Evolutionary conservation across 2,113 vertebrate species (phyloP), one percentile per base, ranked within the genome.

Genomic region (Poeciliopsis prolifica): DNA sequence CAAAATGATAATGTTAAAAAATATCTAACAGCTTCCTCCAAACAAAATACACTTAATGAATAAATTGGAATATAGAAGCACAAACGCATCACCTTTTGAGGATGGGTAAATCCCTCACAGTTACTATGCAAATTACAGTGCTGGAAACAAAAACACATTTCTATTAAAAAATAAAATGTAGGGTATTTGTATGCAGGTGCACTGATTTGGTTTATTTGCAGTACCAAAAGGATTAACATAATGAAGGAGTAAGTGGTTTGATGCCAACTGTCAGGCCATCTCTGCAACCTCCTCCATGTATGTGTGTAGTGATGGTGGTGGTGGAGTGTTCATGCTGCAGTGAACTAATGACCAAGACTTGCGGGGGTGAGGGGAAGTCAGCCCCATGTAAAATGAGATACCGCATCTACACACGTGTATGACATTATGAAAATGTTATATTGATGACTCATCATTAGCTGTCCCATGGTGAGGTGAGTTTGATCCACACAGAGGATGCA

Each of bases 371-470:
- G n/a, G n/a, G n/a, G n/a, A n/a, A n/a, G 89, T 75, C 80, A 17
- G 87, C 75, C 80, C 42, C 51, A 78, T 92, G 92, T 88, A 91
- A 93, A 95, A 94, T 94, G 92, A 93, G 87, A 88, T 87, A 44
- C 88, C 73, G 89, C 88, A 78, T 86, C 89, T 84, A 80, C 82
- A 89, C 85, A 86, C 86, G 79, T 92, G 90, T 79, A 87, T 92
- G 93, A 94, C 94, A 93, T 94, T 93, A 94, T 88, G 87, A 94
- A 86, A 84, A 95, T 95, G 93, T 95, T 94, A 94, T 95, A 94
- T 95, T 94, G 93, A 95, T 94, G 92, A 90, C 84, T 95, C 89
- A 94, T 94, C 93, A 94, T 91, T 91, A 91, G 89, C 86, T 88
- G 92, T 91, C 84, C 85, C 76, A 89, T 88, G 72, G 75, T 87